Conservation (phyloP, 2,113 vertebrate species). For the Myrmecobius fasciatus region DNA sequence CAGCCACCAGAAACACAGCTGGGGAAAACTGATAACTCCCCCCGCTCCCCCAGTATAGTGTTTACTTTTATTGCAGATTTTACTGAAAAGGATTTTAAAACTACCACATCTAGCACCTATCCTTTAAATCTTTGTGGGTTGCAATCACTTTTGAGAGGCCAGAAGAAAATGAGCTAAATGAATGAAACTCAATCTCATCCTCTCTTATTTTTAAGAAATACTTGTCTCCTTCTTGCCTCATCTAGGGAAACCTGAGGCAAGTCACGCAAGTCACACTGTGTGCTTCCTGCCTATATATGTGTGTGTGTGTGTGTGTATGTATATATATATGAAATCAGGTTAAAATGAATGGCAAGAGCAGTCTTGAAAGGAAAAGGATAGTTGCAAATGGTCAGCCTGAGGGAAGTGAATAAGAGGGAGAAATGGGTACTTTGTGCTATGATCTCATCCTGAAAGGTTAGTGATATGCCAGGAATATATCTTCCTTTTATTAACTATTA, state of each 20-base stretch:
- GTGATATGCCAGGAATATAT: neutral
- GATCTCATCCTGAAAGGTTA: neutral
- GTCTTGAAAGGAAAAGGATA: neutral
- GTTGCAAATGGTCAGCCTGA: slow-evolving; percentile 1
- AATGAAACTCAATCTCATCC: neutral
- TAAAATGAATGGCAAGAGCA: neutral
- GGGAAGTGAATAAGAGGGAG: neutral
- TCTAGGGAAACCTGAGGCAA: neutral
- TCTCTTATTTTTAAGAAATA: neutral
- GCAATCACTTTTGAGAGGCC: slow-evolving; percentile 5
- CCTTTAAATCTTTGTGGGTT: slow-evolving; percentile 28
- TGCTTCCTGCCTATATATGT: neutral
- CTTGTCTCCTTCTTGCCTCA: neutral
- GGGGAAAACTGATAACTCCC: slow-evolving; percentile 84
- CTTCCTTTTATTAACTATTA: neutral
- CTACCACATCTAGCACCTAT: neutral
- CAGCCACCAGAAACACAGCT: slow-evolving; percentile 84
- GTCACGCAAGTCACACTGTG: neutral
- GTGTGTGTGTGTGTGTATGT: too few species aligned
- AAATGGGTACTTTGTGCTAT: neutral
- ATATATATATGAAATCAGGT: neutral
- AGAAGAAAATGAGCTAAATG: neutral
- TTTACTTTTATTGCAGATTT: slow-evolving; percentile 64
- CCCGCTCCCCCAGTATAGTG: slow-evolving; percentile 34
- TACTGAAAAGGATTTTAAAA: slow-evolving; percentile 64